Conservation (phyloP, 2,888 invertebrate genomes). For the Beris morrisii region DNA sequence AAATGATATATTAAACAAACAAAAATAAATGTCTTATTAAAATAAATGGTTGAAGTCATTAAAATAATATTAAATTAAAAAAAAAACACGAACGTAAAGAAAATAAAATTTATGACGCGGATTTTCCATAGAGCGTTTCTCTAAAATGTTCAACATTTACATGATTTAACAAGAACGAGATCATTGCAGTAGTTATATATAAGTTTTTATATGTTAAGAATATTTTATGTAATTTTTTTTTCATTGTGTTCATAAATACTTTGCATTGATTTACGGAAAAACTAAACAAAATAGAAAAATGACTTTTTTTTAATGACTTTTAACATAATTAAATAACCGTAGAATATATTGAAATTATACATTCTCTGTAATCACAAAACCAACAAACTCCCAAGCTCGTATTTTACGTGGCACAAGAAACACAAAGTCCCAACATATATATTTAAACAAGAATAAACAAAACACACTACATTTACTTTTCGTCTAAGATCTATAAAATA, state of each 20-base stretch:
- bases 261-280: conserved; percentile 4
- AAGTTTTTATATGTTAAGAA: conserved; percentile 26
- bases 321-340: conserved; percentile 21
- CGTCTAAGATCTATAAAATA: not conserved
- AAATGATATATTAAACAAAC: not conserved
- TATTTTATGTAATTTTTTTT: conserved; percentile 23
- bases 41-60: conserved; percentile 25
- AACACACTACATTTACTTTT: not conserved
- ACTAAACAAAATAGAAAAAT: conserved; percentile 2
- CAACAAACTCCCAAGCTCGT: no score
- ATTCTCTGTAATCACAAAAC: no score
- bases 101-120: not conserved
- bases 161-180: conserved; percentile 1
- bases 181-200: conserved; percentile 4
- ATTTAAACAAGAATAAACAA: no score
- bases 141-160: conserved; percentile 1
- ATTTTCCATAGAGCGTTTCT: not conserved
- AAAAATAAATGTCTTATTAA: conserved; percentile 13
- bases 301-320: conserved; percentile 24
- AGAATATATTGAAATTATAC: conserved; percentile 1
- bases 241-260: conserved; percentile 29
- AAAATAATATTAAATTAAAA: conserved; percentile 16
- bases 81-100: conserved; percentile 3
- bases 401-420: no score
- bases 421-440: no score